Percentiles rank a stretch among this genome's conserved stretches.
Evolutionary conservation across 2,888 invertebrate species (phyloP).

Genomic region (Antheraea assamensis): DNA sequence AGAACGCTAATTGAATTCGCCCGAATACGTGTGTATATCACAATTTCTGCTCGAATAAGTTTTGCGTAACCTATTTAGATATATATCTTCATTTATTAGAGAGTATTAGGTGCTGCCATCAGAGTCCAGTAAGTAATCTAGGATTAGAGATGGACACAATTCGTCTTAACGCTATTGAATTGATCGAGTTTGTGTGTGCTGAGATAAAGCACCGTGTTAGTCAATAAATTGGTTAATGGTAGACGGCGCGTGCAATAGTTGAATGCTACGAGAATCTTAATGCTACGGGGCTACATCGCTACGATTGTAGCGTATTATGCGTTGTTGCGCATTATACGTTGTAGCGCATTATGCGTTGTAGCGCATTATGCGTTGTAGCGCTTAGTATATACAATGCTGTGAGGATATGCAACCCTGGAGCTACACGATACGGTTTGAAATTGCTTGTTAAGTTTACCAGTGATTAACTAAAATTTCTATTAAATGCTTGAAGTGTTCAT

Average conservation of each 20-base stretch:
- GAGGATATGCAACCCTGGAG: background rate
- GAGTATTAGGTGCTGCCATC: slow-evolving; percentile 17
- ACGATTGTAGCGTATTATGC: no score
- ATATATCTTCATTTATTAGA: slow-evolving; percentile 18
- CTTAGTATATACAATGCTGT: background rate
- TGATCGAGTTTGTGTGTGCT: slow-evolving; percentile 5
- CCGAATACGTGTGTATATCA: slow-evolving; percentile 10
- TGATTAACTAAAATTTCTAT: background rate
- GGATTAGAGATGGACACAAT: slow-evolving; percentile 19
- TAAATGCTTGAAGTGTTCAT: background rate
- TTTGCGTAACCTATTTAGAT: slow-evolving; percentile 14
- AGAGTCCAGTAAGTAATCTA: slow-evolving; percentile 16
- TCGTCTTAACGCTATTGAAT: slow-evolving; percentile 14
- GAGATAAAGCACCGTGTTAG: slow-evolving; percentile 19
- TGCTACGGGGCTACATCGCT: background rate
- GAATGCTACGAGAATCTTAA: slow-evolving; percentile 15
- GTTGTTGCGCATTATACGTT: background rate
- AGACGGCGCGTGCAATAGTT: slow-evolving; percentile 19
- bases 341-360: background rate
- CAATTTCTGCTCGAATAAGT: slow-evolving; percentile 16
- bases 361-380: background rate
- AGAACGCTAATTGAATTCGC: slow-evolving; percentile 22
- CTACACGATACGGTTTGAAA: background rate
- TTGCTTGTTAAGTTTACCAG: background rate
- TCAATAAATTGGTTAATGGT: slow-evolving; percentile 23